Evolutionary conservation across 2,113 vertebrate genomes (phyloP).

Genomic region (Tauraco erythrolophus): DNA sequence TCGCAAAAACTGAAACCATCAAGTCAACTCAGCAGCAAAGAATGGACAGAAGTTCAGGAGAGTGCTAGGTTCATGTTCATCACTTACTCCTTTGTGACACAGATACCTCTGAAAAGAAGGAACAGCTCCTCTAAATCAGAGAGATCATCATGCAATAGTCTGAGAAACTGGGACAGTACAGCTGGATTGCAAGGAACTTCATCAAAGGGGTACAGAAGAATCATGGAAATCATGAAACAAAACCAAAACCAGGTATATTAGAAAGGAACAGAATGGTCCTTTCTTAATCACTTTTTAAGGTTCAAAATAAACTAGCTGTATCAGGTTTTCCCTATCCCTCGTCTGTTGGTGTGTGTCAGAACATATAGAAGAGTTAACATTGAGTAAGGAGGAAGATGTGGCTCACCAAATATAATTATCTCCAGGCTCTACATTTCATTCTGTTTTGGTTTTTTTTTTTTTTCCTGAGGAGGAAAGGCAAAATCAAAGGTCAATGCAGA

Average conservation of each 20-base stretch:
- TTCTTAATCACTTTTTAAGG: background rate
- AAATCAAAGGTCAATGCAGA: constrained; percentile 7
- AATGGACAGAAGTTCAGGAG: background rate
- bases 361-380: background rate
- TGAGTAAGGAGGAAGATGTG: background rate
- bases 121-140: background rate
- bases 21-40: background rate
- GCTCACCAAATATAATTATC: background rate
- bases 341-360: background rate
- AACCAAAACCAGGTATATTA: background rate
- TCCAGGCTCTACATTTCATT: background rate
- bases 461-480: background rate
- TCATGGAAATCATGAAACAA: background rate
- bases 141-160: background rate
- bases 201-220: background rate
- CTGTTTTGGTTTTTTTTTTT: no score
- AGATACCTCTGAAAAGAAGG: background rate
- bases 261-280: background rate
- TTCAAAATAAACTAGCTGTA: background rate
- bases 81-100: background rate
- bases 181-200: background rate
- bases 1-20: background rate
- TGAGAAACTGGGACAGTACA: background rate
- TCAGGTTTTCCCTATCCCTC: background rate
- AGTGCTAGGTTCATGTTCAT: background rate